Conservation (phyloP, 2,797 vertebrate species). For the Protonibea diacanthus region DNA sequence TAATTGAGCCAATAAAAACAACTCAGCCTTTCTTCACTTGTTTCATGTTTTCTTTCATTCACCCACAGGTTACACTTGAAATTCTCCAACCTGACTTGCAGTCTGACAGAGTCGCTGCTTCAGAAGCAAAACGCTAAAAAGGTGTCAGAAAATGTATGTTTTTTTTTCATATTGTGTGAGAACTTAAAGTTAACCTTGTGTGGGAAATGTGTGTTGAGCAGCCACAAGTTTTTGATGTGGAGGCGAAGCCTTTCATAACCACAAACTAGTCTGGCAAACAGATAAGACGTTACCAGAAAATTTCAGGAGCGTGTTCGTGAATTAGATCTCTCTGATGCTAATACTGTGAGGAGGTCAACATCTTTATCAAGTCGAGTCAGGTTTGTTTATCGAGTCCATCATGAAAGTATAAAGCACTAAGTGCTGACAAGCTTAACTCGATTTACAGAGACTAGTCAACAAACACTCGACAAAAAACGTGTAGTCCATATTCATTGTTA, state of each 20-base stretch:
- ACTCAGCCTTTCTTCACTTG: neutral
- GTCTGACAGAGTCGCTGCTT: neutral
- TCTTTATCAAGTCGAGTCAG: slow-evolving; percentile 23
- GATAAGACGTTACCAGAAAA: slow-evolving; percentile 18
- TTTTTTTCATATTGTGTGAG: slow-evolving; percentile 13
- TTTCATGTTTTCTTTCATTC: slow-evolving; percentile 13
- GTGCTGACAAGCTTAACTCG: too few species aligned
- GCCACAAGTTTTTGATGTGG: slow-evolving; percentile 33
- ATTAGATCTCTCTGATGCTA: slow-evolving; percentile 7
- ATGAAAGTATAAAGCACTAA: neutral
- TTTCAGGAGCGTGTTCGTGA: neutral
- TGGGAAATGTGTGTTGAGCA: slow-evolving; percentile 27
- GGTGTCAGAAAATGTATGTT: neutral
- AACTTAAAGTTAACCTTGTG: slow-evolving; percentile 11
- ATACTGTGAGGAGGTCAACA: slow-evolving; percentile 6
- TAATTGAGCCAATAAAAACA: neutral
- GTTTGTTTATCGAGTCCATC: neutral
- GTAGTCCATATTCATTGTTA: neutral
- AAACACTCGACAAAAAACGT: too few species aligned
- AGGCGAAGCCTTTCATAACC: slow-evolving; percentile 31
- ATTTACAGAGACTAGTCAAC: too few species aligned
- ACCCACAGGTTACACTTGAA: neutral
- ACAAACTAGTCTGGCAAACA: slow-evolving; percentile 18
- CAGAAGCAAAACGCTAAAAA: slow-evolving; percentile 29
- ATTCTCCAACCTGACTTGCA: neutral